These are phyloP conservation scores for Griposia aprilina DNA, from an alignment of 2,888 invertebrate species.

Conservation along the genomic window DNA sequence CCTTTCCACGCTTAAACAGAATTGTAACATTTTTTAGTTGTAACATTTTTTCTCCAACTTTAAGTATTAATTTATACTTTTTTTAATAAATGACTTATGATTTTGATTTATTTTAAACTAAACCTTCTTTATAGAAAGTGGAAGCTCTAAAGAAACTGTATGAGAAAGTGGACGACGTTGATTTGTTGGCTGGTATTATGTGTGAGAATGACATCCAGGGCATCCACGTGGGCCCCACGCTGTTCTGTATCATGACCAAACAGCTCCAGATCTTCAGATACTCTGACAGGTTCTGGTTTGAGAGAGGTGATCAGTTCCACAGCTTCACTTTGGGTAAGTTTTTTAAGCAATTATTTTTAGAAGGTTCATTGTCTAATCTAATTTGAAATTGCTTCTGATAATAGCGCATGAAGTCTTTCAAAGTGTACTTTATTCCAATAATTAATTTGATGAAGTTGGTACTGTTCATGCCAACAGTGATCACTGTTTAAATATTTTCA, in stretches of 20 bases:
- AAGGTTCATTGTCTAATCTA: not conserved
- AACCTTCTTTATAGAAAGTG: conserved; percentile 76
- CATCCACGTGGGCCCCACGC: conserved; percentile 77
- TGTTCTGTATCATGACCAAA: conserved; percentile 82
- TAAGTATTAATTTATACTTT: not conserved
- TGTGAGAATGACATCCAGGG: conserved; percentile 78
- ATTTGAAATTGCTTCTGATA: not conserved
- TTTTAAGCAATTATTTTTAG: not conserved
- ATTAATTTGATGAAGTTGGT: not conserved
- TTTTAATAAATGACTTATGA: not conserved
- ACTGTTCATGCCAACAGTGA: not conserved
- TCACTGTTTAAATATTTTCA: no score
- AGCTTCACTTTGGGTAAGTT: conserved; percentile 79
- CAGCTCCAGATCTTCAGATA: conserved; percentile 78
- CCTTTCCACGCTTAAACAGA: not conserved
- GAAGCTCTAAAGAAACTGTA: conserved; percentile 78
- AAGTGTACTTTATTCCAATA: not conserved
- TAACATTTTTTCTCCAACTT: not conserved
- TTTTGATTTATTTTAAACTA: not conserved
- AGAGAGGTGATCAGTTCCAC: conserved; percentile 82
- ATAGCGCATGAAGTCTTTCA: not conserved
- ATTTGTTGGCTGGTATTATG: conserved; percentile 81
- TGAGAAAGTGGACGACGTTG: conserved; percentile 79
- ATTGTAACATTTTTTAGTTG: not conserved
- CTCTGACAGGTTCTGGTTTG: conserved; percentile 83